Base-by-base conservation (phyloP, 1,140 invertebrate species). In the Scaptomyza graminum region DNA sequence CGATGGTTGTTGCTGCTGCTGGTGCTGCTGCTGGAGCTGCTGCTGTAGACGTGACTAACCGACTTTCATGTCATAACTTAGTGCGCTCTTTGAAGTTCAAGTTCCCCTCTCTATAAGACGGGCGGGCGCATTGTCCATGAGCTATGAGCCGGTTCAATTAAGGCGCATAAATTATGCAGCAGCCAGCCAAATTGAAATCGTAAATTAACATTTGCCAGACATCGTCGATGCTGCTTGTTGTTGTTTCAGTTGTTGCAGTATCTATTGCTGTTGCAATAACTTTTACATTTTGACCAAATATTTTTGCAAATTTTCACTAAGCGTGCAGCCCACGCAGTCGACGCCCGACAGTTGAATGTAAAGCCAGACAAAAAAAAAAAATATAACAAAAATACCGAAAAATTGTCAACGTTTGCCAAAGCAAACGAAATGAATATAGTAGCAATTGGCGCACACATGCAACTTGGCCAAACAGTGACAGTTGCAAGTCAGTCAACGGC, bases 201-300 rank as follows among this genome's bases (percentile, higher is more conserved):
- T 88, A 88, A 88, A 88, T 88, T 88, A 88, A 88, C 84, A 88
- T 88, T 88, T 88, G 79, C 83, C 78, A 85, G 81, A 85, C 81
- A 55, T 37, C 81, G 59, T 25, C 55, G 67, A 51, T 43, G 65
- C 34, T 31, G 12, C 49, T 39, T 43, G 65, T 39, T 31, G 12
- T 39, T 39, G 15, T 12, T n/a, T n/a, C n/a, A n/a, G n/a, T n/a
- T 15, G 7, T 18, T 13, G 51, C 37, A 11, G 22, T 47, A 11
- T 25, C 68, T 41, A n/a, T 39, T 46, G 52, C 52, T 47, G 43
- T 3, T 56, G 83, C 82, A 65, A 78, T 85, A 85, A 82, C 83
- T 88, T 88, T 88, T 88, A 88, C 83, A 88, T 88, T 88, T 88
- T 88, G 84, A 76, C 84, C 84, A 88, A 88, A 88, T 88, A 88